phyloP scores from a whole-genome alignment of 2,888 invertebrate species.

The Eupithecia dodoneata region DNA sequence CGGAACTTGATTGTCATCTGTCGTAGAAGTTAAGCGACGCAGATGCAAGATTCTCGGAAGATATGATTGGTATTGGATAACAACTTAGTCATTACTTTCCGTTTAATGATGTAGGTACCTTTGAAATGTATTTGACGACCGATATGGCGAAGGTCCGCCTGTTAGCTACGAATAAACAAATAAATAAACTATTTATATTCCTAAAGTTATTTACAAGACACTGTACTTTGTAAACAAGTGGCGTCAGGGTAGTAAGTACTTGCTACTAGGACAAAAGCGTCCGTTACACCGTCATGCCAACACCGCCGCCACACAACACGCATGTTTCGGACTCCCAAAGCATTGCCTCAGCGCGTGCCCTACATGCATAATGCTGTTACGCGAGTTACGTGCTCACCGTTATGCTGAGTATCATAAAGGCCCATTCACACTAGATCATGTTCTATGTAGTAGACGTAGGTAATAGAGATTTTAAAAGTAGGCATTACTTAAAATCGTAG shows the following conservation, averaged over 20 bases:
- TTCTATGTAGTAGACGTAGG: too few species aligned
- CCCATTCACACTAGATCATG: background rate
- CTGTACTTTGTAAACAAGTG: background rate
- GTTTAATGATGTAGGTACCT: too few species aligned
- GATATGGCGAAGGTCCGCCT: too few species aligned
- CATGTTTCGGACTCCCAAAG: conserved; percentile 24
- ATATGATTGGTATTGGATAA: background rate
- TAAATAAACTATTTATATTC: background rate
- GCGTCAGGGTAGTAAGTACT: background rate
- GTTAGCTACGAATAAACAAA: too few species aligned
- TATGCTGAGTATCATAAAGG: conserved; percentile 25
- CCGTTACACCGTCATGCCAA: background rate
- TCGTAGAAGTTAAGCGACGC: conserved; percentile 17
- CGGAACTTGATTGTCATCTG: conserved; percentile 54
- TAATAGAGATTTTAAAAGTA: too few species aligned
- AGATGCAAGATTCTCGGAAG: conserved; percentile 21
- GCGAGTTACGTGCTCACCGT: conserved; percentile 71
- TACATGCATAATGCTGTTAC: conserved; percentile 80
- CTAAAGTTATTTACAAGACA: background rate
- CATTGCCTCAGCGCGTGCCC: conserved; percentile 59
- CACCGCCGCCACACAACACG: background rate
- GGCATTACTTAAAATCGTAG: too few species aligned
- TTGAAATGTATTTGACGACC: too few species aligned
- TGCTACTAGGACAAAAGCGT: conserved; percentile 1
- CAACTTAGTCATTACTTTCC: background rate